Base-by-base conservation (phyloP, 2,888 invertebrate species). In the Chloroclysta siterata region DNA sequence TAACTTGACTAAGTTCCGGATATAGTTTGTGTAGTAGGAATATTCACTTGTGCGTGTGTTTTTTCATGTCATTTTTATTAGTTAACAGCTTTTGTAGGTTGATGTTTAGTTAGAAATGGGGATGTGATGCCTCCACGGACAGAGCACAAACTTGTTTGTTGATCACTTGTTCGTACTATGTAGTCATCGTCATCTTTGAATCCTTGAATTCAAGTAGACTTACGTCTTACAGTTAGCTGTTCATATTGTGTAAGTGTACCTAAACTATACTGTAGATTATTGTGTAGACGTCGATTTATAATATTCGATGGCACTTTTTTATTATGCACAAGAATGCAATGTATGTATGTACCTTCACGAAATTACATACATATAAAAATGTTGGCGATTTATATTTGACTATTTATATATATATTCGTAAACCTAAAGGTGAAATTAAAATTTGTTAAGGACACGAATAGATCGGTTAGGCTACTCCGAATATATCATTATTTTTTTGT, bases 401-500 rank as follows among this genome's bases (percentile, higher is more conserved):
- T 29, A 44, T 63, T 61, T 22, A 22, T 22, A 22, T 22, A 22
- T 22, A 22, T 22, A 22, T 22, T 44, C 17, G 51, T 69, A 62
- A 63, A 64, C 66, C 65, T 67, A 53, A 59, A 63, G 57, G 60
- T 60, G 66, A 64, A 67, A 65, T 55, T 53, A 53, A 60, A 59
- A 13, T 39, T 50, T 33, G 29, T 60, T 44, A 44, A 15, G 8
- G 0, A 33, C 8, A 8, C 6, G 33, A 14, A 15, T 44, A 15
- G 14, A 44, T 5, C n/a, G 42, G 42, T n/a, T n/a, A n/a, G n/a
- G n/a, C n/a, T n/a, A n/a, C n/a, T n/a, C n/a, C n/a, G n/a, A n/a
- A n/a, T n/a, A n/a, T n/a, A n/a, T n/a, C n/a, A n/a, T n/a, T n/a
- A n/a, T n/a, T n/a, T n/a, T 39, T 39, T 39, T 39, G 11, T 11